Conservation (phyloP, 1,140 invertebrate species). For the Dryas iulia region DNA sequence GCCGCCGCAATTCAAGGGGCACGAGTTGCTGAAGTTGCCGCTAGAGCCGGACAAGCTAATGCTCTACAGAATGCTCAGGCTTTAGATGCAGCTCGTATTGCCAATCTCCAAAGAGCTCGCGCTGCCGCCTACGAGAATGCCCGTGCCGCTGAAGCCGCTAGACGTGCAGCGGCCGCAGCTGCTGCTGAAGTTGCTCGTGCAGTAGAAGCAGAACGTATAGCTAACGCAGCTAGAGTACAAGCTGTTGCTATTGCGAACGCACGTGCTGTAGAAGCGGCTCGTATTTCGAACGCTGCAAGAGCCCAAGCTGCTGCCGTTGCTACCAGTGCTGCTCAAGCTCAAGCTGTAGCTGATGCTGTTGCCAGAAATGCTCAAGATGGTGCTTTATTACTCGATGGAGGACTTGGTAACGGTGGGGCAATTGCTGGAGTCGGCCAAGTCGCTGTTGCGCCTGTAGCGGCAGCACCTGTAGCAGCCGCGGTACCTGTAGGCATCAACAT, state of each 20-base stretch:
- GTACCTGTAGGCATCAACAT: background rate
- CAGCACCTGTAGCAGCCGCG: constrained; percentile 6
- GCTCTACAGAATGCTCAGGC: constrained; percentile 67
- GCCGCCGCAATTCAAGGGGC: constrained; percentile 69
- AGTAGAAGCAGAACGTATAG: constrained; percentile 58
- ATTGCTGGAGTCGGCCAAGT: constrained; percentile 9
- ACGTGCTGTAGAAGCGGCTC: constrained; percentile 60
- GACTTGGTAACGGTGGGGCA: constrained; percentile 17
- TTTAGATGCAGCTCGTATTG: constrained; percentile 60
- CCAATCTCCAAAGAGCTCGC: constrained; percentile 67
- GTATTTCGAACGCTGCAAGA: constrained; percentile 65
- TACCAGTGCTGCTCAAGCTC: constrained; percentile 60
- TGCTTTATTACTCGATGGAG: constrained; percentile 45
- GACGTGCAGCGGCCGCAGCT: constrained; percentile 56
- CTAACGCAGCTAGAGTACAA: constrained; percentile 65
- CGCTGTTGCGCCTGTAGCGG: constrained; percentile 7
- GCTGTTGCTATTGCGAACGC: constrained; percentile 67
- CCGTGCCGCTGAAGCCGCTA: constrained; percentile 59
- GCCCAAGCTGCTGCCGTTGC: constrained; percentile 67
- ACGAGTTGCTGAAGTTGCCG: constrained; percentile 59
- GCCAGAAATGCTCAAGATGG: constrained; percentile 57
- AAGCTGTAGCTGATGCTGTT: constrained; percentile 65
- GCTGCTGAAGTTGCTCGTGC: constrained; percentile 58
- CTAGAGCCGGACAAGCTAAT: constrained; percentile 59
- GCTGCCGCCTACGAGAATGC: constrained; percentile 71